Base-by-base conservation (phyloP, 2,888 invertebrate species). In the Hirtodrosophila duncani region DNA sequence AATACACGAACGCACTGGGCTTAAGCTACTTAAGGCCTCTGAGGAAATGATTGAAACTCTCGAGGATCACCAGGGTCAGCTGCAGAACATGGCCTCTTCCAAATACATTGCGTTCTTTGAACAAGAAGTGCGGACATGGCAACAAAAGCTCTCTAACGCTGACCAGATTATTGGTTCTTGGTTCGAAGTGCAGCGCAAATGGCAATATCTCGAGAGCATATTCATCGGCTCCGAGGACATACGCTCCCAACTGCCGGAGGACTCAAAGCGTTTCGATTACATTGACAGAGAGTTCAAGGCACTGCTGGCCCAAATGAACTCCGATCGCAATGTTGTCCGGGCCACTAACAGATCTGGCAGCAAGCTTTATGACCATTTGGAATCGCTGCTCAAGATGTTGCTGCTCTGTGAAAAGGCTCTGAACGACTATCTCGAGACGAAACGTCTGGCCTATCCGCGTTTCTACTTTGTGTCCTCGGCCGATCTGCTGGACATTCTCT, bases 171-270 rank as follows among this genome's bases (percentile, higher is more conserved):
- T 94, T 27, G 88, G 90, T 14, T 87, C 92, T 0, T 94, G 93
- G 93, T 93, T 96, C 81, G 96, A 97, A 81, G 96, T 97, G 3
- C 98, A 98, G 86, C 89, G 97, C 30, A 95, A 96, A 57, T 98
- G 98, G 98, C 92, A 93, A 83, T 95, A 98, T 84, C 88, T 98
- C 59, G 97, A 98, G 85, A 96, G 96, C 70, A 98, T 98, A 68
- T 98, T 98, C 83, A 94, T 97, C 36, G 97, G 96, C 0, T 97
- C 97, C 0, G 97, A 97, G 83, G 98, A 98, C 86, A 98, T 98
- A 74, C 89, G 97, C 41, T 90, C 91, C 29, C 98, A 98, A 84
- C 87, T 98, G 42, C 97, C 98, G 0, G 94, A 94, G 77, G 98
- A 98, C 84, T 95, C 97, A 0, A 92, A 89, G 67, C 90, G 97